Base-by-base conservation (phyloP, 2,113 vertebrate species). In the Potamarius usumacintae region DNA sequence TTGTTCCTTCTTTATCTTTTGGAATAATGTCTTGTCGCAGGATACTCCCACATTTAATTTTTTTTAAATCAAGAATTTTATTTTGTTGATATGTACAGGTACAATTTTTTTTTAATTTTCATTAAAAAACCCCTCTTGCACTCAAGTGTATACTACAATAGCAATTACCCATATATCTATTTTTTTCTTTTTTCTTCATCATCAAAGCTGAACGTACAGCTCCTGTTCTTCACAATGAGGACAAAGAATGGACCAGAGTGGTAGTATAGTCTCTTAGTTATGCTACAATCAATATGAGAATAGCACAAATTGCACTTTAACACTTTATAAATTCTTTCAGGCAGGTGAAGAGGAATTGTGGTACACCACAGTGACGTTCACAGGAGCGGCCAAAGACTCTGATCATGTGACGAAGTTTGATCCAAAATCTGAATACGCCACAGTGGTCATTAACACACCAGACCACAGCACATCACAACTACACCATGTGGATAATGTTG, bases 341-440 rank as follows among this genome's bases (percentile, higher is more conserved):
- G 34, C 5, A 22, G 22, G 42, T 62, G 89, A 86, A 55, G 86
- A 89, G 42, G 85, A 87, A 0, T 17, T 89, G n/a, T 87, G 62
- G 53, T 91, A 89, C 52, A 55, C 87, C n/a, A 87, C 85, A 79
- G 88, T 89, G 62, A 86, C 27, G n/a, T 48, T 88, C 58, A 8
- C 55, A n/a, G 22, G 22, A 67, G 57, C 7, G 10, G 58, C n/a
- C 17, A 80, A 58, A 72, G 48, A n/a, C 6, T 55, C 57, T 83
- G 18, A 82, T 82, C 81, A 20, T 18, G 2, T 7, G 20, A 55
- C 58, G 27, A 88, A 50, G 18, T 86, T 83, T 85, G 87, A 77
- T 3, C 52, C 57, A 17, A 30, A 48, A 14, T 5, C 86, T 0
- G 88, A 89, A 34, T 91, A 91, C 10, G 88, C 88, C 50, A 85